Base-by-base conservation (phyloP, 2,888 invertebrate species). In the Calameuta filiformis region DNA sequence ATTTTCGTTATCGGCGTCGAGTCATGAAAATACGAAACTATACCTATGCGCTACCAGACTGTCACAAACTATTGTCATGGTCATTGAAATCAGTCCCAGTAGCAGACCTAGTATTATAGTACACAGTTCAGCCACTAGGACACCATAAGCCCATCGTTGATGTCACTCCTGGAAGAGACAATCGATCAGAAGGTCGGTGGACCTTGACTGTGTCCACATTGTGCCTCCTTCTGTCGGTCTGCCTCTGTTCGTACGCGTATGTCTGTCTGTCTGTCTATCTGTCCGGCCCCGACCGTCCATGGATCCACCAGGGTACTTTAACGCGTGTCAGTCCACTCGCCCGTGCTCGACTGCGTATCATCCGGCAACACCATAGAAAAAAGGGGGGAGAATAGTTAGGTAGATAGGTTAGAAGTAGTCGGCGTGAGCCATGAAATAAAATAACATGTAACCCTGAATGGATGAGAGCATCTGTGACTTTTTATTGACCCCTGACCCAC, bases 191-290 rank as follows among this genome's bases (percentile, higher is more conserved):
- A 85, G 90, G 82, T 87, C 91, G 89, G 82, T 89, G 89, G 90
- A 89, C 89, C 91, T 90, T 90, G 89, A 90, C 91, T 90, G 85
- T 91, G 89, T 91, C 91, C 91, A 91, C 91, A 91, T 91, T 90
- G 89, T 87, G 87, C 88, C 86, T 87, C 87, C 86, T 84, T 83
- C 56, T 56, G 56, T 56, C 71, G 33, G 71, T 33, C 71, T 56
- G 77, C 80, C 74, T 76, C 75, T 75, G 35, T 30, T 11, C 35
- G 71, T 71, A n/a, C 73, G 35, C 68, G 56, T 75, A 35, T 68
- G 69, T 37, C 6, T n/a, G 75, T 23, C 33, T 40, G 40, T 73
- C 35, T 76, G 56, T 69, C 56, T 77, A 34, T 79, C 73, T 56
- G 56, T 73, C 75, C 77, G 69, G 75, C 69, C 69, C 37, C 33